phyloP scores from a whole-genome alignment of 2,888 invertebrate genomes.

The Cyrtodaria siliqua region DNA sequence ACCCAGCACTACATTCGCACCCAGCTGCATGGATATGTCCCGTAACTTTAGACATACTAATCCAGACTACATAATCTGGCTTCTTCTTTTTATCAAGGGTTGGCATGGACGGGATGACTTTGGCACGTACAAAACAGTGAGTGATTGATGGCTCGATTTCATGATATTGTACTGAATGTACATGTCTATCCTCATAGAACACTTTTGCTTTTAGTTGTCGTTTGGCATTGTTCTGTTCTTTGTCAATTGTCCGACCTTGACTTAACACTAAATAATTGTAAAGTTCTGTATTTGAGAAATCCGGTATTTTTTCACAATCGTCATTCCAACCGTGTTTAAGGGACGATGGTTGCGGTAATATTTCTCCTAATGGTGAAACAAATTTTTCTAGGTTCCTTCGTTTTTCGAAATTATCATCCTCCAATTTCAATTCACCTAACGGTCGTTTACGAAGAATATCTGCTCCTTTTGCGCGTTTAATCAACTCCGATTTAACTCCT shows the following conservation, averaged over 20 bases:
- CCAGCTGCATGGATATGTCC: slow-evolving; percentile 33
- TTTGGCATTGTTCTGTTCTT: slow-evolving; percentile 8
- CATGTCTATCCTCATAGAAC: slow-evolving; percentile 23
- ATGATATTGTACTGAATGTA: slow-evolving; percentile 8
- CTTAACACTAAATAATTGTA: slow-evolving; percentile 12
- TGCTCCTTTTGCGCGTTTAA: slow-evolving; percentile 11
- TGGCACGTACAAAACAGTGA: slow-evolving; percentile 21
- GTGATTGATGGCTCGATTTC: not conserved
- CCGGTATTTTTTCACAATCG: slow-evolving; percentile 2
- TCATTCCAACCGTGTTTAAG: slow-evolving; percentile 4
- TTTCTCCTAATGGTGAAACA: slow-evolving; percentile 22
- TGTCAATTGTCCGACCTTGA: slow-evolving; percentile 2
- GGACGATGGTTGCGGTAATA: slow-evolving; percentile 2
- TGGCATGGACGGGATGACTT: slow-evolving; percentile 33
- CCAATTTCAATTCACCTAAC: not conserved
- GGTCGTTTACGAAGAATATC: not conserved
- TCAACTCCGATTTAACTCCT: slow-evolving; percentile 5
- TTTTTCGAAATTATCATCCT: not conserved
- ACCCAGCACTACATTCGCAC: slow-evolving; percentile 37
- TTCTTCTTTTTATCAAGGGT: slow-evolving; percentile 15
- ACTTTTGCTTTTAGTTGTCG: slow-evolving; percentile 20
- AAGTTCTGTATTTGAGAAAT: not conserved
- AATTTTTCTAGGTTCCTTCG: not conserved
- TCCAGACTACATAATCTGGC: slow-evolving; percentile 33
- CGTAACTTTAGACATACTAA: slow-evolving; percentile 36